Evolutionary conservation across 2,888 invertebrate genomes (phyloP).

Genomic region (Agonopterix subpropinquella): DNA sequence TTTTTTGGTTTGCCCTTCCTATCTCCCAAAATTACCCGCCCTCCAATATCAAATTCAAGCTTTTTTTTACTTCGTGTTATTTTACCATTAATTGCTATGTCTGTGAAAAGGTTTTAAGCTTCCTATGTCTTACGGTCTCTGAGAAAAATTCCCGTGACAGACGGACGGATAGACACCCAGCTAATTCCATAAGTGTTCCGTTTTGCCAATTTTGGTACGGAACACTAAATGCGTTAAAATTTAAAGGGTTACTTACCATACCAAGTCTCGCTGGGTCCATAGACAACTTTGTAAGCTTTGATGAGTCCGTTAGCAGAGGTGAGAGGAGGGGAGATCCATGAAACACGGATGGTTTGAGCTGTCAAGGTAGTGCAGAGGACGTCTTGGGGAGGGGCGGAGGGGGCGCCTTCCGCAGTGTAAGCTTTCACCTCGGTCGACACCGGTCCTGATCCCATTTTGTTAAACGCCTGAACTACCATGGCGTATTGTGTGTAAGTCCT

Average conservation of each 20-base stretch:
- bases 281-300: constrained; percentile 96
- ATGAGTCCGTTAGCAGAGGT: constrained; percentile 95
- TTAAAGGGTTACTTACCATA: constrained; percentile 81
- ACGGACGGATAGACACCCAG: too few species aligned
- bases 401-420: constrained; percentile 95
- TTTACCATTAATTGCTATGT: too few species aligned
- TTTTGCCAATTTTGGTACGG: too few species aligned
- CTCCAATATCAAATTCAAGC: too few species aligned
- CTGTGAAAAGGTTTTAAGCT: too few species aligned
- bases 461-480: constrained; percentile 96
- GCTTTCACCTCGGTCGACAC: constrained; percentile 91
- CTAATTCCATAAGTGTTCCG: too few species aligned
- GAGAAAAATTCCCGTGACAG: not conserved
- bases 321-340: constrained; percentile 95
- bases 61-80: too few species aligned
- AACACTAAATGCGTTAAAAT: not conserved
- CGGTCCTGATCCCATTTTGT: constrained; percentile 95
- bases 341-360: constrained; percentile 94
- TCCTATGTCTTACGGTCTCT: too few species aligned
- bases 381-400: constrained; percentile 93
- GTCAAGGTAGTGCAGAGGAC: constrained; percentile 94
- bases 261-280: constrained; percentile 94
- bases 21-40: too few species aligned
- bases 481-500: constrained; percentile 96
- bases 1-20: too few species aligned